Percentiles rank a stretch among this genome's conserved stretches.
phyloP scores from a whole-genome alignment of 2,113 vertebrate genomes.

The Peromyscus maniculatus region DNA sequence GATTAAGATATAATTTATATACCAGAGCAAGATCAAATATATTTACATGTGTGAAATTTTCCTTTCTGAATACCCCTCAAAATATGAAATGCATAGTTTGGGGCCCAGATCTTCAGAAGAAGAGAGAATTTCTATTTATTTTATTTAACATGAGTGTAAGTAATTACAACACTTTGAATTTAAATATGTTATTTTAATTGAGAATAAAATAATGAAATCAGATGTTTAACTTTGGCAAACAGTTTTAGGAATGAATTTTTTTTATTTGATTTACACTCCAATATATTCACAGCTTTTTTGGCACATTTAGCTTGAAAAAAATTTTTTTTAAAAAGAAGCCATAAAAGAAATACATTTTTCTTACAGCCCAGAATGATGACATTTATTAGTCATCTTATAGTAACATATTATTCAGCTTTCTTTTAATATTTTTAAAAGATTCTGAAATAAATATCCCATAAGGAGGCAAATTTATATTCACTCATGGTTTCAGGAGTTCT shows the following conservation, averaged over 20 bases:
- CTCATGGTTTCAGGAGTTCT: background rate
- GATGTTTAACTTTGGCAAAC: background rate
- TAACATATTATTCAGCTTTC: background rate
- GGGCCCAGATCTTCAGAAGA: background rate
- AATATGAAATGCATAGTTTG: background rate
- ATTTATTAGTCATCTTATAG: background rate
- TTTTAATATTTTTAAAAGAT: background rate
- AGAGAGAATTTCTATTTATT: background rate
- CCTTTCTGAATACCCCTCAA: background rate
- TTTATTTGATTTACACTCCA: background rate
- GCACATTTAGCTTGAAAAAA: background rate
- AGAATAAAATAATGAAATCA: background rate
- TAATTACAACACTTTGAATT: background rate
- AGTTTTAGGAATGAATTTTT: background rate
- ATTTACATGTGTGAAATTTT: background rate
- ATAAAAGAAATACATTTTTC: background rate
- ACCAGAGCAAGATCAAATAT: background rate
- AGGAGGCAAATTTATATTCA: background rate
- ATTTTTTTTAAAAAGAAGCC: background rate
- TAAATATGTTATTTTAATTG: background rate
- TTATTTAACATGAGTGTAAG: background rate
- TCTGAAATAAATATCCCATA: background rate
- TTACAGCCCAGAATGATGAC: background rate
- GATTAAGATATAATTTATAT: background rate
- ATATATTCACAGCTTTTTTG: background rate